phyloP scores from a whole-genome alignment of 1,140 invertebrate species.

The Sesamia nonagrioides region DNA sequence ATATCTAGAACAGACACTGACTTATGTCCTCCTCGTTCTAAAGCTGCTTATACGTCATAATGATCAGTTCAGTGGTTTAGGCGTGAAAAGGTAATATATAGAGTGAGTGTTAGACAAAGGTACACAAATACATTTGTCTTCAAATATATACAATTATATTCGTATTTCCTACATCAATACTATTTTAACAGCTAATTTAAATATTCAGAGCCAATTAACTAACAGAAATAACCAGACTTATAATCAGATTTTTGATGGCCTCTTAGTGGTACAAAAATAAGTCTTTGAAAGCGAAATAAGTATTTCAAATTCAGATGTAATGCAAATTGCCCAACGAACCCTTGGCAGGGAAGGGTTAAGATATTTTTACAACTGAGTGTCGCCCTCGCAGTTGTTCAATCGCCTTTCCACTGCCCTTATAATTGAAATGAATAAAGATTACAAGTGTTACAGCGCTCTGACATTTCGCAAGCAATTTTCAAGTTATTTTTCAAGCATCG shows the following conservation, averaged over 20 bases:
- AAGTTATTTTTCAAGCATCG: constrained; percentile 25
- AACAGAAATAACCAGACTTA: constrained; percentile 7
- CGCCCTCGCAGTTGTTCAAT: constrained; percentile 68
- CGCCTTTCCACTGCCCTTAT: constrained; percentile 68
- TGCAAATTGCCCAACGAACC: constrained; percentile 74
- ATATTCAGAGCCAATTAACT: constrained; percentile 1
- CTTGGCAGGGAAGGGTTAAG: constrained; percentile 73
- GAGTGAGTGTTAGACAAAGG: too few relatives aligned
- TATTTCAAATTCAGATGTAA: constrained; percentile 73
- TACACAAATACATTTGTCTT: too few relatives aligned
- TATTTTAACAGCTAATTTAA: background rate
- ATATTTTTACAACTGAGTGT: constrained; percentile 81
- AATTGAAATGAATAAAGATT: constrained; percentile 82
- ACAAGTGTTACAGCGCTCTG: constrained; percentile 40
- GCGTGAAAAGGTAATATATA: too few relatives aligned
- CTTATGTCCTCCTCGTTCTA: too few relatives aligned
- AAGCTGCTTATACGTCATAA: too few relatives aligned
- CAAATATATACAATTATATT: too few relatives aligned
- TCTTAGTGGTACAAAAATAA: constrained; percentile 44
- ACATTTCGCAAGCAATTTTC: constrained; percentile 30
- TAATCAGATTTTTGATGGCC: constrained; percentile 30
- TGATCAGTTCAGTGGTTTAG: too few relatives aligned
- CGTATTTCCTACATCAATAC: background rate
- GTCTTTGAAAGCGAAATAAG: constrained; percentile 48
- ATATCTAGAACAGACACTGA: too few relatives aligned